Conservation (phyloP, 1,140 invertebrate genomes). For the Pogonus chalceus region DNA sequence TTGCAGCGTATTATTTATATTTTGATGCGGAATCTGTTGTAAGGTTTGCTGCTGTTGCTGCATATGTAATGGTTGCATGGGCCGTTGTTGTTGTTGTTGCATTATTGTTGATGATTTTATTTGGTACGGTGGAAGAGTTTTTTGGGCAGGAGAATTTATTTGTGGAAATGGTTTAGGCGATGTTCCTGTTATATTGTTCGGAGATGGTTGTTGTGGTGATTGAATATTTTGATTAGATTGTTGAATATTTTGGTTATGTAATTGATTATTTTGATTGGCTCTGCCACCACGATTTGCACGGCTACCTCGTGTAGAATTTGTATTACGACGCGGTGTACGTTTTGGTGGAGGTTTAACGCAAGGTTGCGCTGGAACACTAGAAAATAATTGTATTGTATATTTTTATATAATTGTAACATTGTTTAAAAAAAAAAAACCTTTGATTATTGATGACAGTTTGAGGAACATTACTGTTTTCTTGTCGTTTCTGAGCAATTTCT, state of each 20-base stretch:
- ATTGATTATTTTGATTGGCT: not conserved
- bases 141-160: not conserved
- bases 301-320: not conserved
- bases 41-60: not conserved
- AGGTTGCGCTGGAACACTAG: not conserved
- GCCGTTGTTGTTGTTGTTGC: conserved; percentile 5
- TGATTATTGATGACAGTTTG: not conserved
- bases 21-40: not conserved
- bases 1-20: not conserved
- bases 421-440: not conserved
- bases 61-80: not conserved
- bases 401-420: not conserved
- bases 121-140: not conserved
- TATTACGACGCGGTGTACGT: not conserved
- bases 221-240: too few species aligned
- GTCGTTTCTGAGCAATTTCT: not conserved
- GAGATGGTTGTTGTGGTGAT: not conserved
- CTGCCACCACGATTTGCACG: not conserved
- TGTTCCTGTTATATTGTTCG: not conserved
- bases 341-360: not conserved
- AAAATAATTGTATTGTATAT: not conserved
- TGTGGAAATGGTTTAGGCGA: not conserved
- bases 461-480: not conserved
- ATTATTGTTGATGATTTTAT: not conserved
- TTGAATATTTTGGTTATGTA: too few species aligned